These are phyloP conservation scores for Microdon myrmicae DNA, from an alignment of 2,888 invertebrate species.

Conservation along the genomic window DNA sequence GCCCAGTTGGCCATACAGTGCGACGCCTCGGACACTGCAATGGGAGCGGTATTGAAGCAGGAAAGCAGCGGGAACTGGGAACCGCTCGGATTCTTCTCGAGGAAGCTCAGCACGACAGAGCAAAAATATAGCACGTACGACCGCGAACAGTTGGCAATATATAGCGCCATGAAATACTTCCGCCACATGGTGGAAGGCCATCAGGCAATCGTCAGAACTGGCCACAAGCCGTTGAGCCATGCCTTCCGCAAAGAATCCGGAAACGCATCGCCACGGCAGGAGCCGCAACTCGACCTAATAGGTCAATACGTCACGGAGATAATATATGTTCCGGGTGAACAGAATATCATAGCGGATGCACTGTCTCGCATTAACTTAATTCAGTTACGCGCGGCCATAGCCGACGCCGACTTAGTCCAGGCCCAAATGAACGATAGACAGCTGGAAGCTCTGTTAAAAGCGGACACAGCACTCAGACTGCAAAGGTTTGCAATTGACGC, in stretches of 20 bases:
- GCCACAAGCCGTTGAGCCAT: constrained; percentile 44
- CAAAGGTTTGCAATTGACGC: constrained; percentile 16
- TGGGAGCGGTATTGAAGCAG: constrained; percentile 40
- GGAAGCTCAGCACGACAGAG: constrained; percentile 57
- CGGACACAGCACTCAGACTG: constrained; percentile 17
- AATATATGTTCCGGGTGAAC: no score
- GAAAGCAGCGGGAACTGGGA: constrained; percentile 16
- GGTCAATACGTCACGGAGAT: no score
- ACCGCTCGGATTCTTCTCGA: constrained; percentile 56
- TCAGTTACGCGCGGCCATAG: neutral
- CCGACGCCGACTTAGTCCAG: neutral
- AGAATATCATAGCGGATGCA: neutral
- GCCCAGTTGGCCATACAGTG: constrained; percentile 24
- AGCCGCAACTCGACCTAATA: constrained; percentile 59
- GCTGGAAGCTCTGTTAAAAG: constrained; percentile 2
- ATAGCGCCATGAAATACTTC: constrained; percentile 57
- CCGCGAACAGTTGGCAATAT: constrained; percentile 62
- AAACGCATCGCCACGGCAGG: constrained; percentile 59
- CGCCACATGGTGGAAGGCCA: constrained; percentile 49
- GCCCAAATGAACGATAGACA: neutral
- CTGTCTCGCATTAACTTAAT: neutral
- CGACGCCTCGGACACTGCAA: constrained; percentile 31
- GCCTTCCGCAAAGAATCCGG: constrained; percentile 57
- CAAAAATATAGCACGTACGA: constrained; percentile 60
- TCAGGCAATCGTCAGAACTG: constrained; percentile 27